A percentile compares a stretch with the other conserved stretches of the same genome.
Evolutionary conservation across 2,888 invertebrate genomes (phyloP).

Genomic region (Pterostichus madidus): DNA sequence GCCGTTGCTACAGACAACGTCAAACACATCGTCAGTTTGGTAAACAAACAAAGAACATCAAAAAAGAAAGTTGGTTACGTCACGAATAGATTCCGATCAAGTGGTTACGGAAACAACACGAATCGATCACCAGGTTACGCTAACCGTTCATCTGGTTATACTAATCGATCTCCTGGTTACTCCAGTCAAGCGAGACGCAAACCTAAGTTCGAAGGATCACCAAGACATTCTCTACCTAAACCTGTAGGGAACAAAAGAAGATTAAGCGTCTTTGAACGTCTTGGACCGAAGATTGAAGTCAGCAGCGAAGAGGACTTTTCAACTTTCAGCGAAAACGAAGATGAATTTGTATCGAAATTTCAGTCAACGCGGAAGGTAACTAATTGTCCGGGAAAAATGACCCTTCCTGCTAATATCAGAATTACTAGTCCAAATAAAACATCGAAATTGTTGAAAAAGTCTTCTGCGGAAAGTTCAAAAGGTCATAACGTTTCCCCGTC

Average conservation of each 20-base stretch:
- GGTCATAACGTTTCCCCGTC: not conserved
- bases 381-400: not conserved
- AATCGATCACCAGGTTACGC: conserved; percentile 8
- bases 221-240: not conserved
- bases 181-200: not conserved
- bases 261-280: conserved; percentile 38
- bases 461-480: too few species aligned
- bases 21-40: conserved; percentile 80
- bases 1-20: conserved; percentile 81
- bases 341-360: not conserved
- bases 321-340: conserved; percentile 14
- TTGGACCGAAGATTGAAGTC: conserved; percentile 1
- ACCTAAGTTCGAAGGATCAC: too few species aligned
- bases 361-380: not conserved
- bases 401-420: not conserved
- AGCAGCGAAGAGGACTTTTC: conserved; percentile 16
- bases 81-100: not conserved
- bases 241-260: conserved; percentile 13
- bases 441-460: too few species aligned
- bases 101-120: not conserved
- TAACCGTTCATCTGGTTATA: not conserved
- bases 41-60: conserved; percentile 74
- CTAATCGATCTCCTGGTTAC: not conserved
- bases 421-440: not conserved
- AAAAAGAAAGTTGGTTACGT: conserved; percentile 66